These are phyloP conservation scores for Lagenorhynchus albirostris DNA, from an alignment of 2,113 vertebrate species.

Conservation along the genomic window DNA sequence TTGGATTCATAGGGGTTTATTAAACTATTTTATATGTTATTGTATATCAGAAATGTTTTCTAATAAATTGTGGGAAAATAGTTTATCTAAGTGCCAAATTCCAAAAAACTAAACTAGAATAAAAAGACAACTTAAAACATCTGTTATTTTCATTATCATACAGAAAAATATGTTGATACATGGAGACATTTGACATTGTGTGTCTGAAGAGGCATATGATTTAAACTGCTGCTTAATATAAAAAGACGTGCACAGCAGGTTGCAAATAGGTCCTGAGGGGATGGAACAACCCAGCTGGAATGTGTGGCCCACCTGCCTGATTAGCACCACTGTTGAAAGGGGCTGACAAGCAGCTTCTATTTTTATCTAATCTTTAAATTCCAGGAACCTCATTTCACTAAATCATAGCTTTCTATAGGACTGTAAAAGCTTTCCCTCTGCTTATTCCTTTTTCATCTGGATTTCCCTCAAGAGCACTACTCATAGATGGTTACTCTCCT, in stretches of 20 bases:
- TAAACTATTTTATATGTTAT: not conserved
- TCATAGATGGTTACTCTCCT: not conserved
- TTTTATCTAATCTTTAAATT: slow-evolving; percentile 68
- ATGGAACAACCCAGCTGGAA: not conserved
- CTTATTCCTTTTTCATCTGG: slow-evolving; percentile 37
- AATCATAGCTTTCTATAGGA: slow-evolving; percentile 9
- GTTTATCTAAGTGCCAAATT: not conserved
- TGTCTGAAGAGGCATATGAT: not conserved
- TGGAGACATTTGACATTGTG: not conserved
- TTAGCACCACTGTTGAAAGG: slow-evolving; percentile 20
- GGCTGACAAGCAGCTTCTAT: slow-evolving; percentile 50
- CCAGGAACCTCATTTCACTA: slow-evolving; percentile 59
- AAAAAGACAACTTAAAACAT: not conserved
- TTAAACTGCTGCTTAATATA: not conserved
- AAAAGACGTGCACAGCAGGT: not conserved
- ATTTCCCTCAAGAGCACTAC: not conserved
- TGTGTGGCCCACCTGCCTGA: not conserved
- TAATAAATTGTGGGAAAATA: not conserved
- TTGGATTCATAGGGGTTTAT: not conserved
- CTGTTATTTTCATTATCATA: not conserved
- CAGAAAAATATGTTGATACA: not conserved
- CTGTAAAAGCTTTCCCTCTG: not conserved
- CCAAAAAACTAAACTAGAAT: not conserved
- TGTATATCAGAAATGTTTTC: not conserved
- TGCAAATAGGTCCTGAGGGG: slow-evolving; percentile 45